Evolutionary conservation across 2,113 vertebrate genomes (phyloP).

Genomic region (Phodopus roborovskii): DNA sequence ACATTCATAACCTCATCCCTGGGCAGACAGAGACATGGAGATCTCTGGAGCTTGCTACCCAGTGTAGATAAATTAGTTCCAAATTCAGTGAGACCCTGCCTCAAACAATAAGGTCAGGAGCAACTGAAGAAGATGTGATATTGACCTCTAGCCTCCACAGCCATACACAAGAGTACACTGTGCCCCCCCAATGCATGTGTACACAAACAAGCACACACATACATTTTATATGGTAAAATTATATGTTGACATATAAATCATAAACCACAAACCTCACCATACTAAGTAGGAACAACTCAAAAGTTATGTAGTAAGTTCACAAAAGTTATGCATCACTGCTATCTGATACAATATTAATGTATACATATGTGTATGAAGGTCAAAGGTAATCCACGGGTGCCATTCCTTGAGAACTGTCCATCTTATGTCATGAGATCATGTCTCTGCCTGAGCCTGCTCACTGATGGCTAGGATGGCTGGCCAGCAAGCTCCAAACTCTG

Average conservation of each 20-base stretch:
- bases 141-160: background rate
- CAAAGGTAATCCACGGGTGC: background rate
- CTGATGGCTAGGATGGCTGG: background rate
- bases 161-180: background rate
- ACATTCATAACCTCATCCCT: background rate
- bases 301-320: background rate
- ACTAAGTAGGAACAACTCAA: background rate
- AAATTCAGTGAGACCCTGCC: background rate
- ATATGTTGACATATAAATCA: constrained; percentile 6
- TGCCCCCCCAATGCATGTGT: background rate
- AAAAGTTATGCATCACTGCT: background rate
- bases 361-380: background rate
- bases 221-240: background rate
- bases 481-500: background rate
- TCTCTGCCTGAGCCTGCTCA: background rate
- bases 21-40: background rate
- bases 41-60: background rate
- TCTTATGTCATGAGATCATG: background rate
- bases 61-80: background rate
- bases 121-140: background rate
- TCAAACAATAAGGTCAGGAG: background rate
- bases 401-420: background rate
- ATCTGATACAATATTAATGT: background rate
- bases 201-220: background rate
- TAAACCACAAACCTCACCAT: background rate